Conservation (phyloP, 2,888 invertebrate species). For the Physocephala rufipes region DNA sequence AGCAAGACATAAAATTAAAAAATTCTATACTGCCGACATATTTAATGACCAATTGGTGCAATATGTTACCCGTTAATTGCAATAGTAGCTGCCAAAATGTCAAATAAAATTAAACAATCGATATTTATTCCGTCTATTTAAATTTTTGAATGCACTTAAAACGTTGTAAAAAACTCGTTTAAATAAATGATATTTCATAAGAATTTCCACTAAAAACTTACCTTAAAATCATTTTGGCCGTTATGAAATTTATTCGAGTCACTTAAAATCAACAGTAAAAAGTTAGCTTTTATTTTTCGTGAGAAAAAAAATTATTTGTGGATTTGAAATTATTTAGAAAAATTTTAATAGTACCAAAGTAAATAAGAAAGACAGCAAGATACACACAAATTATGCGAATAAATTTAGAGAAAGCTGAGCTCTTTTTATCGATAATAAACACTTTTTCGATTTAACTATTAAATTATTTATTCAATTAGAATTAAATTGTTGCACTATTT, state of each 20-base stretch:
- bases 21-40: background rate
- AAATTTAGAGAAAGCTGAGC: too few relatives aligned
- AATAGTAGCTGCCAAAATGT: slow-evolving; percentile 16
- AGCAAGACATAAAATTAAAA: background rate
- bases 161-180: slow-evolving; percentile 33
- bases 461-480: too few relatives aligned
- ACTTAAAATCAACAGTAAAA: slow-evolving; percentile 24
- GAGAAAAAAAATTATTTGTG: background rate
- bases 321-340: too few relatives aligned
- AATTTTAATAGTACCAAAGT: background rate
- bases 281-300: background rate
- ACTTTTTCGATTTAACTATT: too few relatives aligned
- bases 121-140: slow-evolving; percentile 3
- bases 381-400: too few relatives aligned
- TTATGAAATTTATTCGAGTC: slow-evolving; percentile 47
- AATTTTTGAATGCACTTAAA: slow-evolving; percentile 28
- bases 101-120: slow-evolving; percentile 11
- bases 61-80: background rate
- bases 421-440: too few relatives aligned
- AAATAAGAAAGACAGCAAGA: too few relatives aligned
- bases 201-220: slow-evolving; percentile 47
- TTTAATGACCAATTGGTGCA: background rate
- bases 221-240: slow-evolving; percentile 61
- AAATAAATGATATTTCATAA: slow-evolving; percentile 43
- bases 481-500: too few relatives aligned